Conservation (phyloP, 1,140 invertebrate species). For the Hirudo medicinalis region DNA sequence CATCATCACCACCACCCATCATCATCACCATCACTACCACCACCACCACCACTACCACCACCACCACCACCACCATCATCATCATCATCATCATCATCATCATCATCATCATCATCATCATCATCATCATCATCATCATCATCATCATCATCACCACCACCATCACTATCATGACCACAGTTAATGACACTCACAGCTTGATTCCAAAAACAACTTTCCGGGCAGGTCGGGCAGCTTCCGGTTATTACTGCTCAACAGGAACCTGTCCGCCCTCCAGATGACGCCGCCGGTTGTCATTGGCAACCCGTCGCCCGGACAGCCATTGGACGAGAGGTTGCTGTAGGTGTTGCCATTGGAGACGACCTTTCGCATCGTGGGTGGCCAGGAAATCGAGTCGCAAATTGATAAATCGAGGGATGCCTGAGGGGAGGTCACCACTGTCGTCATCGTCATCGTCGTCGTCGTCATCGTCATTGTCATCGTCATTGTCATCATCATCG, state of each 20-base stretch:
- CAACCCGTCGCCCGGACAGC: background rate
- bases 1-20: too few species aligned
- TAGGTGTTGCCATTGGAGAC: slow-evolving; percentile 17
- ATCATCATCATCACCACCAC: background rate
- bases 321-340: slow-evolving; percentile 8
- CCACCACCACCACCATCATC: too few species aligned
- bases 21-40: too few species aligned
- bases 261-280: background rate
- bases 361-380: background rate
- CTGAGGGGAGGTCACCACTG: background rate
- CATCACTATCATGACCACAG: background rate
- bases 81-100: background rate
- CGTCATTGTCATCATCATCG: background rate
- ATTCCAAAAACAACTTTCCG: slow-evolving; percentile 9
- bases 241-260: background rate
- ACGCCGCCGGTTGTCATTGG: background rate
- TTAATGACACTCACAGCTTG: background rate
- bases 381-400: slow-evolving; percentile 1
- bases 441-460: background rate
- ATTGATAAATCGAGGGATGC: slow-evolving; percentile 3
- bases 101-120: background rate
- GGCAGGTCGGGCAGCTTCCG: background rate
- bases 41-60: too few species aligned
- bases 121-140: background rate
- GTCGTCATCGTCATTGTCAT: background rate